These are phyloP conservation scores for Volucella inflata DNA, from an alignment of 2,888 invertebrate genomes.

Conservation along the genomic window DNA sequence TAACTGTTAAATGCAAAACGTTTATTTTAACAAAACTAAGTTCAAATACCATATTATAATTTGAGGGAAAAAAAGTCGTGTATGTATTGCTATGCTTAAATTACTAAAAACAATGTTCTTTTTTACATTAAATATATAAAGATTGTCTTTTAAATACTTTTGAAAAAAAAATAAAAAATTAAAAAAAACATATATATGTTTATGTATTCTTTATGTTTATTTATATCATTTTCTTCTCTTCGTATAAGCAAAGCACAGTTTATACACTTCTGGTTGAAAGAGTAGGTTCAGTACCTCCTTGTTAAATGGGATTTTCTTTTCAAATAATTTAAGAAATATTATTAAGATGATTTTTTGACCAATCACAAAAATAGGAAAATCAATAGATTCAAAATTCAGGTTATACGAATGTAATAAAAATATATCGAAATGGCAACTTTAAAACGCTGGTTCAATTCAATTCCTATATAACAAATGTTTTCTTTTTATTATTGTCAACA, in stretches of 20 bases:
- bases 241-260: constrained; percentile 23
- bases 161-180: constrained; percentile 69
- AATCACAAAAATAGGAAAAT: too few relatives aligned
- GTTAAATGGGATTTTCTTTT: too few relatives aligned
- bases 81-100: constrained; percentile 73
- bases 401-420: too few relatives aligned
- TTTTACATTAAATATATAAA: constrained; percentile 48
- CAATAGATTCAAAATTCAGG: too few relatives aligned
- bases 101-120: constrained; percentile 57
- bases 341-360: too few relatives aligned
- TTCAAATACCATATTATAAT: constrained; percentile 61
- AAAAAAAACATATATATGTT: constrained; percentile 65
- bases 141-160: constrained; percentile 77
- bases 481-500: too few relatives aligned
- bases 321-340: too few relatives aligned
- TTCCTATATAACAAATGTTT: too few relatives aligned
- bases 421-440: too few relatives aligned
- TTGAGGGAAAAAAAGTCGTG: constrained; percentile 76
- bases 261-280: background rate
- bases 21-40: constrained; percentile 23
- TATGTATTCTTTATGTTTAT: background rate
- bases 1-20: constrained; percentile 45
- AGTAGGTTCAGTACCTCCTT: too few relatives aligned
- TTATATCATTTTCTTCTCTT: too few relatives aligned
- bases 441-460: too few relatives aligned